Percentiles rank a stretch among this genome's conserved stretches.
Evolutionary conservation across 1,140 invertebrate species (phyloP).

Genomic region (Lordiphosa clarofinis): DNA sequence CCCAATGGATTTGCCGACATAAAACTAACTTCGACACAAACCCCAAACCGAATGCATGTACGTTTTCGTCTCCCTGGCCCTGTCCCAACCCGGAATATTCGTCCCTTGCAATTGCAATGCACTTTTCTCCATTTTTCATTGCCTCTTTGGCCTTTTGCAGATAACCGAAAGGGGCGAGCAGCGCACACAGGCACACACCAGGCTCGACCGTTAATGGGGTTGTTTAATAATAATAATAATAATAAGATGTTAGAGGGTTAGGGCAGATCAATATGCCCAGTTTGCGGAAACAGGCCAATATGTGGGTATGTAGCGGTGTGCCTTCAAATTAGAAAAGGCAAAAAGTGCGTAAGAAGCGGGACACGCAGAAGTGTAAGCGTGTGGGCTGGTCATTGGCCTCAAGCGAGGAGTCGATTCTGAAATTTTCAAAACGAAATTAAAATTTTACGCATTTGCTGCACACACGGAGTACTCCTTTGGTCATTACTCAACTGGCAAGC

Average conservation of each 20-base stretch:
- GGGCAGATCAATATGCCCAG: conserved; percentile 64
- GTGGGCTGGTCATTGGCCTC: conserved; percentile 69
- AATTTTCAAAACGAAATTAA: conserved; percentile 77
- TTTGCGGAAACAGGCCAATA: conserved; percentile 54
- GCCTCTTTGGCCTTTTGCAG: conserved; percentile 29
- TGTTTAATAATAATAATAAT: conserved; percentile 66
- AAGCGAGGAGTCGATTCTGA: conserved; percentile 49
- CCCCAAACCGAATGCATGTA: conserved; percentile 21
- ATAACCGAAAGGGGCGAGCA: conserved; percentile 33
- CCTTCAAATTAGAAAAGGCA: conserved; percentile 69
- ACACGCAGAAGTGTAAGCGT: conserved; percentile 24
- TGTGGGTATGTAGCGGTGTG: background rate
- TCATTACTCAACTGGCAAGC: conserved; percentile 61
- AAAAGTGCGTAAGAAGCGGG: conserved; percentile 71
- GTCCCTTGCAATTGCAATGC: conserved; percentile 8
- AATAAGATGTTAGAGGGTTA: conserved; percentile 43
- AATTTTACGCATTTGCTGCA: conserved; percentile 69
- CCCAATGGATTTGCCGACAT: conserved; percentile 16
- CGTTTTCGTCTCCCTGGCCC: conserved; percentile 8
- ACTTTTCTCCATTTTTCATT: conserved; percentile 7
- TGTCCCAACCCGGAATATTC: conserved; percentile 39
- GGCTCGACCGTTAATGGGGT: conserved; percentile 57
- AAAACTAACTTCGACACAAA: conserved; percentile 40
- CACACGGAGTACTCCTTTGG: conserved; percentile 64
- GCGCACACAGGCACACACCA: background rate